Evolutionary conservation across 2,797 vertebrate genomes (phyloP).

Genomic region (Naso thynnoides): DNA sequence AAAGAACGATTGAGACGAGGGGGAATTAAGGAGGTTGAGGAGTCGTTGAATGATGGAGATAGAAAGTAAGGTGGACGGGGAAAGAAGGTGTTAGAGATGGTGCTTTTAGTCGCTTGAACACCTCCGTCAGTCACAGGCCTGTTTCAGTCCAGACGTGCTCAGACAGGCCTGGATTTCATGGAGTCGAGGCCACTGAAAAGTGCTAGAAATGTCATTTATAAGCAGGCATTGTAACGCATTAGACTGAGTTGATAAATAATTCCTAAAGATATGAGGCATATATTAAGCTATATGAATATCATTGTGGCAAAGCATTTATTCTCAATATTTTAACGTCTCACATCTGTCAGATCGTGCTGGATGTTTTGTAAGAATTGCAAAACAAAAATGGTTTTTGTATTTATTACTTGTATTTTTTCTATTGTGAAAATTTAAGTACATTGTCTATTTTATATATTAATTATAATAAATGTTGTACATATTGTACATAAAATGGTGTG

Average conservation of each 20-base stretch:
- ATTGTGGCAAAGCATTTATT: constrained; percentile 83
- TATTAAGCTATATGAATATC: constrained; percentile 84
- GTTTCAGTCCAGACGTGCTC: constrained; percentile 40
- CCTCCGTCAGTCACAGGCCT: constrained; percentile 55
- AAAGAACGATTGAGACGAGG: constrained; percentile 42
- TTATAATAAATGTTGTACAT: constrained; percentile 92
- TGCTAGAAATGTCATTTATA: constrained; percentile 75
- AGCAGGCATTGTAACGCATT: constrained; percentile 73
- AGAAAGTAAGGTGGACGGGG: constrained; percentile 63
- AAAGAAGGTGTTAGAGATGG: constrained; percentile 47
- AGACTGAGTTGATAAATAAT: constrained; percentile 73
- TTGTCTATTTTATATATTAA: constrained; percentile 91
- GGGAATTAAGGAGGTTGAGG: constrained; percentile 26
- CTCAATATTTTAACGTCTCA: constrained; percentile 82
- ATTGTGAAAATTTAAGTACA: constrained; percentile 89
- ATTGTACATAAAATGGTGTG: constrained; percentile 85
- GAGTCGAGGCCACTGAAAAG: constrained; percentile 74
- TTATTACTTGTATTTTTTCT: constrained; percentile 92
- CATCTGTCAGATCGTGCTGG: constrained; percentile 86
- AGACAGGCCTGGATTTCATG: constrained; percentile 33
- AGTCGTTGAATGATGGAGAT: constrained; percentile 56
- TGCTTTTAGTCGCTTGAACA: constrained; percentile 75
- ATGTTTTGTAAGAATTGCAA: constrained; percentile 88
- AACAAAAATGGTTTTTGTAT: constrained; percentile 89
- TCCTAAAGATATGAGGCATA: constrained; percentile 74